These are phyloP conservation scores for Bombyx huttoni DNA, from an alignment of 2,888 invertebrate genomes.

Conservation along the genomic window DNA sequence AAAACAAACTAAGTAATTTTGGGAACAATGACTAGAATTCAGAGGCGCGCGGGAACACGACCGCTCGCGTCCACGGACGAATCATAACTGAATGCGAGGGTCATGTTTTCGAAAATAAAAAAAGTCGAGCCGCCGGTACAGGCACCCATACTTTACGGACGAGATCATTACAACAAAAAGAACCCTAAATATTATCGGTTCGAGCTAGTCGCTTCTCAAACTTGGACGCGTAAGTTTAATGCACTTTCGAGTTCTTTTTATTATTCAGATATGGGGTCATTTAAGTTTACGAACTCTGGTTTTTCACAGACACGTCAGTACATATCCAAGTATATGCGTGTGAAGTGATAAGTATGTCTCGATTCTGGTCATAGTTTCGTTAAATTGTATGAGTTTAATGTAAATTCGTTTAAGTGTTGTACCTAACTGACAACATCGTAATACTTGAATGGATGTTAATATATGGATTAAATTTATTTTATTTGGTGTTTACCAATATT, in stretches of 20 bases:
- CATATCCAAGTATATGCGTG: no score
- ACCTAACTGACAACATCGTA: no score
- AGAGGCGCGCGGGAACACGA: conserved; percentile 46
- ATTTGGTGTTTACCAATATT: no score
- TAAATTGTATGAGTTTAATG: no score
- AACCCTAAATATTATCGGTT: conserved; percentile 64
- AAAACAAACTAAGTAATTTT: conserved; percentile 42
- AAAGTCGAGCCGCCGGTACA: conserved; percentile 49
- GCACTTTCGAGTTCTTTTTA: not conserved
- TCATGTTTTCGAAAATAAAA: conserved; percentile 56
- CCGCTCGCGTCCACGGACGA: conserved; percentile 59
- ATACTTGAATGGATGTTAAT: no score
- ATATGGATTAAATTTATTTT: no score
- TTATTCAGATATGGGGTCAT: no score
- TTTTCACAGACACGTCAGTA: no score
- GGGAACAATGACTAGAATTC: conserved; percentile 68
- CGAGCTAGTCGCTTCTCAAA: conserved; percentile 46
- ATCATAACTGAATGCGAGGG: conserved; percentile 61
- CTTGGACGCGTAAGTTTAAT: conserved; percentile 11
- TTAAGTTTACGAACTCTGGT: no score
- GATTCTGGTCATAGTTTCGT: no score
- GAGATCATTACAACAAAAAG: conserved; percentile 69
- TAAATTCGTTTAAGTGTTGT: no score
- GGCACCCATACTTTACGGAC: conserved; percentile 65
- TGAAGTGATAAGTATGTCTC: no score